These are phyloP conservation scores for Tetanocera ferruginea DNA, from an alignment of 2,888 invertebrate genomes.

Conservation along the genomic window DNA sequence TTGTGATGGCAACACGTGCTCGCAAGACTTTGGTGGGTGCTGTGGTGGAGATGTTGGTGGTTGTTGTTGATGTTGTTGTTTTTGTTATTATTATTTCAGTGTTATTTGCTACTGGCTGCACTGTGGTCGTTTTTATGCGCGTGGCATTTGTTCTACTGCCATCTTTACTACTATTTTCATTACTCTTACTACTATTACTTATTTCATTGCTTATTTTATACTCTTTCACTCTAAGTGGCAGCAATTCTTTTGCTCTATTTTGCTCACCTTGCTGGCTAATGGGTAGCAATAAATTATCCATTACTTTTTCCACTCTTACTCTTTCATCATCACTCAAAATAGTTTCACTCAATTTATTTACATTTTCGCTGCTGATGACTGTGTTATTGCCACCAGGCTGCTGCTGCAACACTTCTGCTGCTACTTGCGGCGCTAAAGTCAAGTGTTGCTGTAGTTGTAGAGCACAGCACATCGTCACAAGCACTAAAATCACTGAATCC, in stretches of 20 bases:
- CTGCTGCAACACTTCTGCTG: background rate
- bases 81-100: background rate
- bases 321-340: constrained; percentile 20
- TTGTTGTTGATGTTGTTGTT: constrained; percentile 12
- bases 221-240: constrained; percentile 1
- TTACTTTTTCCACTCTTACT: constrained; percentile 9
- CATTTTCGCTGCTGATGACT: background rate
- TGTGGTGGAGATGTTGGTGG: constrained; percentile 29
- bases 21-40: constrained; percentile 32
- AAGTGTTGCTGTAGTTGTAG: constrained; percentile 43
- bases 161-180: constrained; percentile 43
- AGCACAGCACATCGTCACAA: constrained; percentile 48
- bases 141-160: constrained; percentile 30
- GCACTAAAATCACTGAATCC: constrained; percentile 57
- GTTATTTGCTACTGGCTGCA: background rate
- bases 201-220: background rate
- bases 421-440: constrained; percentile 26
- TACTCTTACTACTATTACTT: constrained; percentile 23
- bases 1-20: background rate
- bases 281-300: background rate
- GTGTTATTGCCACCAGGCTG: constrained; percentile 12
- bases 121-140: background rate
- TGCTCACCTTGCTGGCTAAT: constrained; percentile 34
- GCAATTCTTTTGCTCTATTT: constrained; percentile 44
- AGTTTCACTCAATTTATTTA: constrained; percentile 14